phyloP scores from a whole-genome alignment of 1,140 invertebrate genomes.

The Bombus ignitus region DNA sequence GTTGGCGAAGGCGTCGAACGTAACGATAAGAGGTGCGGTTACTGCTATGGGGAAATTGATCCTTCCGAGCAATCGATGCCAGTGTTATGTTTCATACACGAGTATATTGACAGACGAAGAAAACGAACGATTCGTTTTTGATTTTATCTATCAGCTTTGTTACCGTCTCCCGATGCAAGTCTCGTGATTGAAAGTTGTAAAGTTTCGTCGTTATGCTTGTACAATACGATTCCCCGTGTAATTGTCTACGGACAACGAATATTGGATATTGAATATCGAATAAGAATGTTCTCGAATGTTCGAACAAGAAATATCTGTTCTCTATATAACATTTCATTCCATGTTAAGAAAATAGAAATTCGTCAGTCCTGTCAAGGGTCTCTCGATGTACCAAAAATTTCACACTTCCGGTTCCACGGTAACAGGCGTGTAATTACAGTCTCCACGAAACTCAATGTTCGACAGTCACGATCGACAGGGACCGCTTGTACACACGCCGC shows the following conservation, averaged over 20 bases:
- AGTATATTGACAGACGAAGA: constrained; percentile 29
- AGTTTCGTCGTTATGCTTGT: background rate
- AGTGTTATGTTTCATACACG: constrained; percentile 35
- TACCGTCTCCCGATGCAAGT: too few species aligned
- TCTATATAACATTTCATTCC: background rate
- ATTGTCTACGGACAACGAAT: background rate
- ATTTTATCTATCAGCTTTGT: background rate
- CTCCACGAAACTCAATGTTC: background rate
- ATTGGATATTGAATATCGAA: background rate
- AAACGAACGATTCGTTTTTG: background rate
- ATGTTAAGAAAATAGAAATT: background rate
- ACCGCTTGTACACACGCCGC: constrained; percentile 5
- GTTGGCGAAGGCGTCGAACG: constrained; percentile 46
- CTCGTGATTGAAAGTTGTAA: background rate
- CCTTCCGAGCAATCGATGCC: constrained; percentile 43
- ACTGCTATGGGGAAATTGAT: constrained; percentile 61
- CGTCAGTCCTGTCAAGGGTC: background rate
- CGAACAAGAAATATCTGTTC: background rate
- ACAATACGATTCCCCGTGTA: background rate
- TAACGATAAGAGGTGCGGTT: constrained; percentile 43
- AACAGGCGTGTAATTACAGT: background rate
- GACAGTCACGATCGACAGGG: background rate
- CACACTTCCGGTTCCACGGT: constrained; percentile 6
- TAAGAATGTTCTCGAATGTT: background rate
- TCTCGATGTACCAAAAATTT: background rate